Conservation (phyloP, 2,797 vertebrate genomes). For the Masticophis lateralis region DNA sequence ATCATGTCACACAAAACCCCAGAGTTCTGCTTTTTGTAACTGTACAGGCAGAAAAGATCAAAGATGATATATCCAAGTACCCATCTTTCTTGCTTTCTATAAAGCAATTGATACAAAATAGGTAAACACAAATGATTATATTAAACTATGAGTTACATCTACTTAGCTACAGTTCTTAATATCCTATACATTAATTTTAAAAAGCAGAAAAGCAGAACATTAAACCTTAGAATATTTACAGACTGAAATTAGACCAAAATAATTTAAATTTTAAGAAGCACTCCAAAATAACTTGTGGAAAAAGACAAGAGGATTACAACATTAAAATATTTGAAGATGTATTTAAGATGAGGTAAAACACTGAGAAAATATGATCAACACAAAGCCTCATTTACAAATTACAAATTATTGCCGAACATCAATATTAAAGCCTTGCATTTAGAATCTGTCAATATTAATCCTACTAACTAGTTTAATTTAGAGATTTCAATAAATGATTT, state of each 20-base stretch:
- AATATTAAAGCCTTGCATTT: neutral
- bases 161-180: neutral
- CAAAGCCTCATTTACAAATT: neutral
- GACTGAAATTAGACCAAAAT: neutral
- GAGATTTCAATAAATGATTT: neutral
- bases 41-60: neutral
- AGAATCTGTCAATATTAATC: neutral
- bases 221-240: neutral
- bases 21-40: neutral
- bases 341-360: neutral
- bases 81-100: neutral
- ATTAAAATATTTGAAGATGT: neutral
- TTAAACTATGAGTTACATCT: neutral
- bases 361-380: neutral
- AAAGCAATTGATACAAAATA: neutral
- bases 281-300: neutral
- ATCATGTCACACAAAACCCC: neutral
- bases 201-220: neutral
- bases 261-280: neutral
- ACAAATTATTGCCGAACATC: neutral
- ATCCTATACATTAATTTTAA: neutral
- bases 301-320: neutral
- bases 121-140: neutral
- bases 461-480: neutral
- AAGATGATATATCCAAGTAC: neutral